Evolutionary conservation across 2,888 invertebrate genomes (phyloP).

Genomic region (Limnephilus lunatus): DNA sequence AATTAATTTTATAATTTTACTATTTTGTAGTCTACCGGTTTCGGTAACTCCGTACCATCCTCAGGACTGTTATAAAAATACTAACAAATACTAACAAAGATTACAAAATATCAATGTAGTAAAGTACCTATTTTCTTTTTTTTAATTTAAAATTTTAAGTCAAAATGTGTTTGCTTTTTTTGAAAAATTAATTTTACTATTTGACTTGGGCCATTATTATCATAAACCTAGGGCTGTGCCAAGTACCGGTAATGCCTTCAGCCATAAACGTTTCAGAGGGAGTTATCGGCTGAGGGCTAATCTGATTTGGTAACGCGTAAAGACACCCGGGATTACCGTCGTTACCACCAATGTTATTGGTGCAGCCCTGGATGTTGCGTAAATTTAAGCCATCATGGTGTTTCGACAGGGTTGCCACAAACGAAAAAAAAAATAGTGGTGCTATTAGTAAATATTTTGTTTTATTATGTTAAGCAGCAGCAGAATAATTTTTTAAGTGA

Average conservation of each 20-base stretch:
- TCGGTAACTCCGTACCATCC: too few relatives aligned
- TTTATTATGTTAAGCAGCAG: too few relatives aligned
- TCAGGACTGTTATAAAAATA: too few relatives aligned
- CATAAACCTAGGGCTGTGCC: not conserved
- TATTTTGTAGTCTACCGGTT: too few relatives aligned
- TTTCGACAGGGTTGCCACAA: not conserved
- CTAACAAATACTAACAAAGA: too few relatives aligned
- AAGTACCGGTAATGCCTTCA: not conserved
- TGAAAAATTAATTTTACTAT: not conserved
- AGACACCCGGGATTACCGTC: not conserved
- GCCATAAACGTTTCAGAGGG: not conserved
- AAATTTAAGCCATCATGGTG: not conserved
- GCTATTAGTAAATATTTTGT: too few relatives aligned
- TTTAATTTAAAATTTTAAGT: too few relatives aligned
- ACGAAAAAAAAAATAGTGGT: not conserved
- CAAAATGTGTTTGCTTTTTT: too few relatives aligned
- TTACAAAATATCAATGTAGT: too few relatives aligned
- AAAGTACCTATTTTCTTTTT: too few relatives aligned
- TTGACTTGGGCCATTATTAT: not conserved
- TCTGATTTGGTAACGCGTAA: not conserved
- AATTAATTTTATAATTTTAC: too few relatives aligned
- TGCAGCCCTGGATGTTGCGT: not conserved
- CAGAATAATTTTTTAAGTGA: too few relatives aligned
- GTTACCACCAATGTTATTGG: not conserved
- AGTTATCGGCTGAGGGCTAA: conserved; percentile 2